Conservation (phyloP, 1,140 invertebrate species). For the Scaptomyza pallida region DNA sequence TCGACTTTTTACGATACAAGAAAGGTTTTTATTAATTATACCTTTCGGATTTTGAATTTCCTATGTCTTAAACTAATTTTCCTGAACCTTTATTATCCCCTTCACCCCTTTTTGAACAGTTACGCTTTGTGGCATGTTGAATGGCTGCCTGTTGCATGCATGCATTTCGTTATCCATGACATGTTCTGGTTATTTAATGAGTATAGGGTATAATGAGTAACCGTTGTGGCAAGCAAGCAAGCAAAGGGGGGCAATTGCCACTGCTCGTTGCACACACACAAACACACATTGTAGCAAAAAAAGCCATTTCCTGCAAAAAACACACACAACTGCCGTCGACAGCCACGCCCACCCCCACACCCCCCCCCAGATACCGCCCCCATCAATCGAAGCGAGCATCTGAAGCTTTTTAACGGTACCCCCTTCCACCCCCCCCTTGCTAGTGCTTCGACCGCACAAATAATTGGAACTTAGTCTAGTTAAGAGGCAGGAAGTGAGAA, state of each 20-base stretch:
- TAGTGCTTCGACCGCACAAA: conserved; percentile 73
- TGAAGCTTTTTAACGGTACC: conserved; percentile 18
- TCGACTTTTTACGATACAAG: no score
- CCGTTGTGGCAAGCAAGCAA: background rate
- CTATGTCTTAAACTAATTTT: no score
- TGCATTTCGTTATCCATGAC: background rate
- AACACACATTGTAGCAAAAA: conserved; percentile 56
- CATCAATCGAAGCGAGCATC: conserved; percentile 2
- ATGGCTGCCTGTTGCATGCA: conserved; percentile 14
- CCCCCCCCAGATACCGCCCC: background rate
- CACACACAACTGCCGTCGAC: conserved; percentile 63
- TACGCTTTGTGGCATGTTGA: background rate
- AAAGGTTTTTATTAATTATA: no score
- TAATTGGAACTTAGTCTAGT: conserved; percentile 81
- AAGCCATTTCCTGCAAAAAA: conserved; percentile 75
- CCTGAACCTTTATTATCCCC: no score
- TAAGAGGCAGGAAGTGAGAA: conserved; percentile 6
- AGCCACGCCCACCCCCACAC: conserved; percentile 36
- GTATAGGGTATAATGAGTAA: conserved; percentile 41
- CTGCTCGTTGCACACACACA: conserved; percentile 20
- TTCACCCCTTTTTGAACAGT: no score
- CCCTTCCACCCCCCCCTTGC: conserved; percentile 19
- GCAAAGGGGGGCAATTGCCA: conserved; percentile 22
- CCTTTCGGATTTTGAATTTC: no score
- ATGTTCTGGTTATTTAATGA: conserved; percentile 9